Conservation (phyloP, 64 coral and sea anemone genomes). For the Acropora yongei region DNA sequence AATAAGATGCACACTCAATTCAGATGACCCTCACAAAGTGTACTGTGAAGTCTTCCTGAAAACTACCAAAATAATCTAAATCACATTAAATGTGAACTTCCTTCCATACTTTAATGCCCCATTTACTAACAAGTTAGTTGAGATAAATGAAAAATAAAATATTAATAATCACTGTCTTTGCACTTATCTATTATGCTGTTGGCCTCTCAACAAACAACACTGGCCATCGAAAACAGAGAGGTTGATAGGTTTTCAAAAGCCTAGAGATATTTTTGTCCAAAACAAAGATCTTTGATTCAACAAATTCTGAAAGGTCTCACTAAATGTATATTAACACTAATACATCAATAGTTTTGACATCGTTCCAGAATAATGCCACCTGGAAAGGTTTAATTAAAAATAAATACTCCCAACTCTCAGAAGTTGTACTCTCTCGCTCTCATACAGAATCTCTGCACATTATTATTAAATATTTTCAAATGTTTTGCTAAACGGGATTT, state of each 20-base stretch:
- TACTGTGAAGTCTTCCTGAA: no score
- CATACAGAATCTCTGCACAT: constrained; percentile 39
- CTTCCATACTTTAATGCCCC: no score
- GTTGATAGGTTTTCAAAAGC: neutral
- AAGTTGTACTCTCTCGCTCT: neutral
- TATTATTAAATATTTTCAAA: constrained; percentile 59
- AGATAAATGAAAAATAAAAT: no score
- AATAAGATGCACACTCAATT: no score
- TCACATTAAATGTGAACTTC: no score
- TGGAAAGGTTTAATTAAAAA: constrained; percentile 35
- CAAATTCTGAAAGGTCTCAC: neutral
- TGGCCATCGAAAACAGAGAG: no score
- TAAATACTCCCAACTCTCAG: constrained; percentile 41
- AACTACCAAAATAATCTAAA: no score
- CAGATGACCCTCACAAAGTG: no score
- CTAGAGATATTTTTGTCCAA: neutral
- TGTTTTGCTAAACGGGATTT: constrained; percentile 29
- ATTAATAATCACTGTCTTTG: no score
- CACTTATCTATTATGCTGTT: no score
- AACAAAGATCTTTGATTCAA: neutral
- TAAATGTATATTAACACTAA: neutral
- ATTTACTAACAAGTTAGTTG: no score
- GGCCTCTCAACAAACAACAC: no score
- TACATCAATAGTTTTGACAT: neutral
- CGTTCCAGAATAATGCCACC: constrained; percentile 26